Percentiles rank a stretch among this genome's conserved stretches.
phyloP scores from a whole-genome alignment of 2,888 invertebrate species.

The Caenorhabditis becei region DNA sequence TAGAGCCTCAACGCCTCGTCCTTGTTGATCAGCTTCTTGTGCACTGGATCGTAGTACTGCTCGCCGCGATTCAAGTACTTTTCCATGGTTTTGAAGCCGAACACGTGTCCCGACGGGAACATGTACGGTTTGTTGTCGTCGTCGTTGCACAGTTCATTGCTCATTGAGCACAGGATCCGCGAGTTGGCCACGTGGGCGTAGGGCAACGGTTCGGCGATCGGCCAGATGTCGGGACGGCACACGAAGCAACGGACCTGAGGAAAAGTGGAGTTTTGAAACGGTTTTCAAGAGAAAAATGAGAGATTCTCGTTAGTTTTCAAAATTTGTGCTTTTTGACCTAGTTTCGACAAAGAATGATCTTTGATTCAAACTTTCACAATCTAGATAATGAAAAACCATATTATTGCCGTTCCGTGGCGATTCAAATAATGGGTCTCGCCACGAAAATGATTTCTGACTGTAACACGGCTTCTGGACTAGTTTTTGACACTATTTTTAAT shows the following conservation, averaged over 20 bases:
- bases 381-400: too few relatives aligned
- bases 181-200: slow-evolving; percentile 88
- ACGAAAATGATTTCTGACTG: too few relatives aligned
- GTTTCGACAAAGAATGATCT: too few relatives aligned
- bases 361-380: too few relatives aligned
- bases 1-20: slow-evolving; percentile 85
- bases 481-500: too few relatives aligned
- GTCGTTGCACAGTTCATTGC: slow-evolving; percentile 94
- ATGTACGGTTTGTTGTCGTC: slow-evolving; percentile 96
- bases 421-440: too few relatives aligned
- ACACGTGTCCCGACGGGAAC: slow-evolving; percentile 96
- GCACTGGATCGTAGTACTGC: slow-evolving; percentile 92
- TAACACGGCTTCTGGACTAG: too few relatives aligned
- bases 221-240: slow-evolving; percentile 85
- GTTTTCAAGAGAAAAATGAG: too few relatives aligned
- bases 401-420: too few relatives aligned
- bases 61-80: slow-evolving; percentile 82
- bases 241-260: slow-evolving; percentile 71
- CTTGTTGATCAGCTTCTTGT: slow-evolving; percentile 80
- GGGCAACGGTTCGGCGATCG: slow-evolving; percentile 90
- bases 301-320: background rate
- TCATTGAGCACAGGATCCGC: slow-evolving; percentile 88
- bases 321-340: too few relatives aligned
- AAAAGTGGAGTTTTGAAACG: background rate
- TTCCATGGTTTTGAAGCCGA: slow-evolving; percentile 72